Conservation (phyloP, 2,113 vertebrate species). For the Halichoerus grypus region DNA sequence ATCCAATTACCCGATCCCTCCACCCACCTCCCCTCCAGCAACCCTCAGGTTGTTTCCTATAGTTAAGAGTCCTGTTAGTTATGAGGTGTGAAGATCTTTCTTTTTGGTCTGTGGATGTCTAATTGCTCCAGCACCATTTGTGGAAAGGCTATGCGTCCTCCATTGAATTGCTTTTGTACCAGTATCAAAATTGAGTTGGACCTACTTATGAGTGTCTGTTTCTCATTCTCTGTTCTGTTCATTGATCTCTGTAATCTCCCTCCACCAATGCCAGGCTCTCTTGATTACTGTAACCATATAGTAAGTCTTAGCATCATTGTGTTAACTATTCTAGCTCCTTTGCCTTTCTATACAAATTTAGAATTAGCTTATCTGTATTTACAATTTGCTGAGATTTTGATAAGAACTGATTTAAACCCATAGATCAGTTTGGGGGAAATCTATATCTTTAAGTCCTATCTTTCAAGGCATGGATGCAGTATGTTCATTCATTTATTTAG, state of each 20-base stretch:
- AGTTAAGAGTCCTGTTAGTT: background rate
- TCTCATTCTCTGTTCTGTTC: background rate
- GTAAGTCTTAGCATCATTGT: background rate
- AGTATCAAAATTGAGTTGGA: background rate
- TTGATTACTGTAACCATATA: background rate
- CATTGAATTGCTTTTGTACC: background rate
- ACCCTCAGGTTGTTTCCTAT: too few species aligned
- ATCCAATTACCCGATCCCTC: too few species aligned
- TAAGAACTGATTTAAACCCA: background rate
- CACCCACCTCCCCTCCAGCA: too few species aligned
- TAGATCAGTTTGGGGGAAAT: background rate
- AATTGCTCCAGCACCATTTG: background rate
- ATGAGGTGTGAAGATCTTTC: background rate
- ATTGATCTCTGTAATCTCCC: background rate
- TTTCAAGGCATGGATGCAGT: background rate
- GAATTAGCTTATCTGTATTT: background rate
- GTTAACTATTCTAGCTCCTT: background rate
- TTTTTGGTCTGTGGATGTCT: background rate
- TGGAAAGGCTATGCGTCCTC: background rate
- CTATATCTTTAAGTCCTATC: background rate
- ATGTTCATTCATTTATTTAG: background rate
- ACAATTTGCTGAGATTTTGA: background rate
- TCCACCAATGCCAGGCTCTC: background rate
- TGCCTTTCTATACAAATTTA: background rate
- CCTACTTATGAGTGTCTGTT: background rate